phyloP scores from a whole-genome alignment of 2,888 invertebrate species.

The Eubasilissa splendida region DNA sequence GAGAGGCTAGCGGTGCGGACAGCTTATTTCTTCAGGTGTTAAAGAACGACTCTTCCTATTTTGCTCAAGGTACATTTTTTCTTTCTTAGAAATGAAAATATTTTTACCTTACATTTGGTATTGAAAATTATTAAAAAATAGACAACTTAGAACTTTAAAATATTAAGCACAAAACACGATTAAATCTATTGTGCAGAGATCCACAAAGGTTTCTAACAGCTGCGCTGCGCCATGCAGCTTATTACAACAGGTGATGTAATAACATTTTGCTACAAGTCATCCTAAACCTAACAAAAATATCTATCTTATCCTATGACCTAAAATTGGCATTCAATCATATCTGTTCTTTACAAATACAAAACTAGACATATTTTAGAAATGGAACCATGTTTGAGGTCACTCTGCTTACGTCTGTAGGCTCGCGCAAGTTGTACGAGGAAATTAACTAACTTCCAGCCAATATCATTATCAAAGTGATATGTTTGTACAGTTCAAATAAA shows the following conservation, averaged over 20 bases:
- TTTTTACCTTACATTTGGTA: constrained; percentile 54
- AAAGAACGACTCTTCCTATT: not conserved
- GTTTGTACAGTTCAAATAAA: constrained; percentile 44
- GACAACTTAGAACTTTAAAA: constrained; percentile 55
- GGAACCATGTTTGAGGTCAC: constrained; percentile 58
- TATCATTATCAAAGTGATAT: constrained; percentile 43
- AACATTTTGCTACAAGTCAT: constrained; percentile 42
- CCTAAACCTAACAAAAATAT: constrained; percentile 58
- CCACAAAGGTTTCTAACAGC: constrained; percentile 54
- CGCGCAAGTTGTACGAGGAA: constrained; percentile 13
- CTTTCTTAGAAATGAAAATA: constrained; percentile 46
- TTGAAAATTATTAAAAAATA: constrained; percentile 56
- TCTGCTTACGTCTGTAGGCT: constrained; percentile 46
- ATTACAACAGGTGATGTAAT: constrained; percentile 36
- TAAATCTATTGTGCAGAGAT: constrained; percentile 58
- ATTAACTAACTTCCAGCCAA: not conserved
- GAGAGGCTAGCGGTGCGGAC: constrained; percentile 30
- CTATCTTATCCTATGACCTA: constrained; percentile 55
- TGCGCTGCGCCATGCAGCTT: constrained; percentile 48
- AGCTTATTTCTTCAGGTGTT: constrained; percentile 45
- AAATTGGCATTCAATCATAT: constrained; percentile 58
- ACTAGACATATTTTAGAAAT: constrained; percentile 59
- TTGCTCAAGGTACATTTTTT: constrained; percentile 46
- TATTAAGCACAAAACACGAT: constrained; percentile 58
- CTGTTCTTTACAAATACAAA: constrained; percentile 58